Percentiles rank a stretch among this genome's conserved stretches.
These are phyloP conservation scores for Drosophila sp. DNA, from an alignment of 1,140 invertebrate species.

Conservation along the genomic window DNA sequence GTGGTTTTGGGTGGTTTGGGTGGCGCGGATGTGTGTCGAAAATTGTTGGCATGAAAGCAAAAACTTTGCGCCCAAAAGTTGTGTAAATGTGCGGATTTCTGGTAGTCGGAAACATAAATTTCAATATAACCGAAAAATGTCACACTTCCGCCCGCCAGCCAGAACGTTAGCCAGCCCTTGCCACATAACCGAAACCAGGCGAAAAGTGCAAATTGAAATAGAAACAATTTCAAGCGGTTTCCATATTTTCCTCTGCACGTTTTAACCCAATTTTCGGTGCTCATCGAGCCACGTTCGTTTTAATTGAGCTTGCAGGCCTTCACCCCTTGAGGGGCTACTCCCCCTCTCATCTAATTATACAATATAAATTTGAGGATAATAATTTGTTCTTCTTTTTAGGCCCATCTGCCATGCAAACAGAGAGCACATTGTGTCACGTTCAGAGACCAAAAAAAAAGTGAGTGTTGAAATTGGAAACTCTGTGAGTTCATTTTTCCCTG, in stretches of 20 bases:
- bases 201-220: conserved; percentile 67
- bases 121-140: conserved; percentile 69
- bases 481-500: conserved; percentile 66
- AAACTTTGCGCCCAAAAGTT: conserved; percentile 63
- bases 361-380: conserved; percentile 10
- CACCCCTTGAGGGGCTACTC: not conserved
- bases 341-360: conserved; percentile 74
- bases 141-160: conserved; percentile 53
- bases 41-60: conserved; percentile 57
- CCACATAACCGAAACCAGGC: not conserved
- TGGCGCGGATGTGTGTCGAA: conserved; percentile 60
- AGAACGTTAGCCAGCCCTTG: not conserved
- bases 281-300: conserved; percentile 62
- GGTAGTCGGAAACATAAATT: conserved; percentile 71
- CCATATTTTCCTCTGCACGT: conserved; percentile 47
- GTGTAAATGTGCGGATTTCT: conserved; percentile 63
- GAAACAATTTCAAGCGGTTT: conserved; percentile 71
- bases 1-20: conserved; percentile 18
- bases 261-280: conserved; percentile 70
- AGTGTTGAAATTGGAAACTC: conserved; percentile 58
- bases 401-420: conserved; percentile 25
- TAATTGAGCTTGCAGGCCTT: conserved; percentile 60
- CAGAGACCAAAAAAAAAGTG: conserved; percentile 22
- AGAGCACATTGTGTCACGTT: conserved; percentile 15
- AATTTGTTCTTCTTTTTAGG: conserved; percentile 22